phyloP scores from a whole-genome alignment of 2,797 vertebrate species.

The Propithecus perrieri region DNA sequence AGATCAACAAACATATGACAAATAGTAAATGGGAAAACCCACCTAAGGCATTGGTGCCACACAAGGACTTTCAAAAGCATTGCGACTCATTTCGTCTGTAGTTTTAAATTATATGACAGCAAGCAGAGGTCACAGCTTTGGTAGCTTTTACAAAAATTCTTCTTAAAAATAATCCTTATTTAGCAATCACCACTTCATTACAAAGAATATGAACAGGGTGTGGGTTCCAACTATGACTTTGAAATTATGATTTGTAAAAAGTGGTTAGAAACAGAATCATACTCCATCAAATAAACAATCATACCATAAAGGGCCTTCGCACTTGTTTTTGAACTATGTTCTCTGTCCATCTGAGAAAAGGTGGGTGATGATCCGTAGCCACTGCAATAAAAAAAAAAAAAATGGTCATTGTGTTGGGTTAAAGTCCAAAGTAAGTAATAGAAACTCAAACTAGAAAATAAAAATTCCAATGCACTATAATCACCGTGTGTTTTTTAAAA shows the following conservation, averaged over 20 bases:
- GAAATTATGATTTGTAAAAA: background rate
- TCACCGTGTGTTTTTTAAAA: conserved; percentile 8
- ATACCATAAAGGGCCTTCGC: conserved; percentile 89
- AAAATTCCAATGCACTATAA: conserved; percentile 2
- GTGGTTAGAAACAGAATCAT: background rate
- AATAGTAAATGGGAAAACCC: background rate
- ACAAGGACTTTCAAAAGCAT: background rate
- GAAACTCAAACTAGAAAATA: conserved; percentile 41
- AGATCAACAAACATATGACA: background rate
- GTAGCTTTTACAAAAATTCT: background rate
- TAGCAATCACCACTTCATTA: background rate
- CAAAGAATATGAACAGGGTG: background rate
- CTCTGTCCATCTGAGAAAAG: conserved; percentile 83
- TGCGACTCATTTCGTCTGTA: background rate
- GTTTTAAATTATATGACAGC: background rate
- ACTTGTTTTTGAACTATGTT: conserved; percentile 83
- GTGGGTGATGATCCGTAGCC: conserved; percentile 86
- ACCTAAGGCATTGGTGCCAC: background rate
- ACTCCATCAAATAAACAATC: background rate
- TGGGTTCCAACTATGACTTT: background rate
- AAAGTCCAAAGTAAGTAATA: conserved; percentile 48
- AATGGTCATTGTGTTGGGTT: conserved; percentile 8
- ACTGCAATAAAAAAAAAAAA: conserved; percentile 82
- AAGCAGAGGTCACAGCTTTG: background rate
- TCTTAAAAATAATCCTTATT: background rate